Base-by-base conservation (phyloP, 2,888 invertebrate species). In the Zaprionus bogoriensis region DNA sequence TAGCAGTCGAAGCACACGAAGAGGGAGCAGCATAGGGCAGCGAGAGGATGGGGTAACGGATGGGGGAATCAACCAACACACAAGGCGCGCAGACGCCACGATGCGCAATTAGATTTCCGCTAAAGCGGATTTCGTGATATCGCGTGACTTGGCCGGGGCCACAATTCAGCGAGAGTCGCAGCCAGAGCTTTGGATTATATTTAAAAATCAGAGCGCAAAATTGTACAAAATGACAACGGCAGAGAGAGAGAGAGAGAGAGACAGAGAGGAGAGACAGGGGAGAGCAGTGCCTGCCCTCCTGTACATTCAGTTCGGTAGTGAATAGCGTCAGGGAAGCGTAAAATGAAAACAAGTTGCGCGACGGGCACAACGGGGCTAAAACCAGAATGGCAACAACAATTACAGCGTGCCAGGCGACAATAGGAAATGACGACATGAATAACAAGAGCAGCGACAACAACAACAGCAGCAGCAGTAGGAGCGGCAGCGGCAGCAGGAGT, bases 31-130 rank as follows among this genome's bases (percentile, higher is more conserved):
- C 42, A 20, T 69, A 32, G 51, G n/a, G n/a, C n/a, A n/a, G n/a
- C 48, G 20, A 41, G 48, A 3, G 39, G 17, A 17, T 22, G 36
- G 6, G 23, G 5, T n/a, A n/a, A n/a, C n/a, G 42, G 22, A 6
- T 17, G 46, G 19, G 59, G 51, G 60, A n/a, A n/a, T n/a, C n/a
- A n/a, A n/a, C n/a, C n/a, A n/a, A n/a, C n/a, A n/a, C 46, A 47
- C 44, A 55, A 57, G 58, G 51, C 45, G 44, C 66, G 63, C 53
- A 66, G 69, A 61, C 62, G 67, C 67, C 60, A 76, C 85, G 86
- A 83, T 82, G 86, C 83, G 82, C 82, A 83, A 83, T 83, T 83
- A 83, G 86, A 83, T 86, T 86, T 83, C 83, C 86, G 83, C 86
- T 78, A 86, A 83, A 86, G 81, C 87, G 83, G 83, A 83, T 83